Evolutionary conservation across 2,888 invertebrate genomes (phyloP).

Genomic region (Stenchaetothrips biformis): DNA sequence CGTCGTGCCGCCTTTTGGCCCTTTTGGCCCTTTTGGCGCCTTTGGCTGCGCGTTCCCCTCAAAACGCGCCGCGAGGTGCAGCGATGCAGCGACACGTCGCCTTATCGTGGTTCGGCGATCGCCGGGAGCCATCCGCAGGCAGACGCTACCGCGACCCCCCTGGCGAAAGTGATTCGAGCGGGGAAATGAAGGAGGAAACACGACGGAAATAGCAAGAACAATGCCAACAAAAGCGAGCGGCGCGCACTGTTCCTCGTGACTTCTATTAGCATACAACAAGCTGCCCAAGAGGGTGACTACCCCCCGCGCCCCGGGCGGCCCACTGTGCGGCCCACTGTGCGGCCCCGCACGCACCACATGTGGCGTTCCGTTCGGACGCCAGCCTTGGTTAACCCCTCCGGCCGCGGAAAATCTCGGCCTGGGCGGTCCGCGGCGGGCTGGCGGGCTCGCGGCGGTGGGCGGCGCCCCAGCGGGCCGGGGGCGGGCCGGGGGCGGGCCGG

Average conservation of each 20-base stretch:
- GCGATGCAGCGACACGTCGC: background rate
- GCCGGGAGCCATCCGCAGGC: background rate
- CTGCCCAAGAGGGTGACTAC: background rate
- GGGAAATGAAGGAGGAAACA: constrained; percentile 5
- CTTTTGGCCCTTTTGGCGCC: background rate
- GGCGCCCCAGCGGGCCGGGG: too few relatives aligned
- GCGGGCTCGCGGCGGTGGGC: too few relatives aligned
- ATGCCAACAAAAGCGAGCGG: constrained; percentile 10
- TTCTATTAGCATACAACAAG: constrained; percentile 24
- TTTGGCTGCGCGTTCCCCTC: background rate
- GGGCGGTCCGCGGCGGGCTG: too few relatives aligned
- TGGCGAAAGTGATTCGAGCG: constrained; percentile 4
- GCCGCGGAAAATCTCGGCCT: background rate
- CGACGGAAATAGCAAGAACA: constrained; percentile 20
- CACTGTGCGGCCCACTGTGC: background rate
- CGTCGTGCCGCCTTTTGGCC: background rate
- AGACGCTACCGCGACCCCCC: too few relatives aligned
- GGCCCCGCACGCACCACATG: background rate
- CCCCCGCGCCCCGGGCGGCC: background rate
- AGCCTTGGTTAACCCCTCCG: background rate
- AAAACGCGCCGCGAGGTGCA: background rate
- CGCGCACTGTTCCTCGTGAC: background rate
- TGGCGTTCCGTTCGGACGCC: background rate
- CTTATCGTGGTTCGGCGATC: background rate
- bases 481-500: too few relatives aligned